Conservation (phyloP, 2,797 vertebrate genomes). For the Sebastolobus alascanus region DNA sequence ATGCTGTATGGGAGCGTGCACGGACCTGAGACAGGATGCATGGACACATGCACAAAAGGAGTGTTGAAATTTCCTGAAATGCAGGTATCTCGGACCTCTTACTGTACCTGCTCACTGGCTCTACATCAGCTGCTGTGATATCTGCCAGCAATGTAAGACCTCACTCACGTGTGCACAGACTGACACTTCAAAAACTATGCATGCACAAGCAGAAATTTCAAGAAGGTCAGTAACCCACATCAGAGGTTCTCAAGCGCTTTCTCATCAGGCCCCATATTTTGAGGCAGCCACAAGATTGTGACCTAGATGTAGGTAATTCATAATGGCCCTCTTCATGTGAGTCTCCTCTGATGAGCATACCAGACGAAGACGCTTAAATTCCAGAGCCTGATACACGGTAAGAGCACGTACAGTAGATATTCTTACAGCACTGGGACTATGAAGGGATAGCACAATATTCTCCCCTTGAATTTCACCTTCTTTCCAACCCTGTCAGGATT, state of each 20-base stretch:
- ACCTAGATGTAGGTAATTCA: slow-evolving; percentile 27
- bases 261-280: slow-evolving; percentile 6
- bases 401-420: not conserved
- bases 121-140: too few species aligned
- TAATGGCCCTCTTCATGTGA: not conserved
- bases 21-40: slow-evolving; percentile 15
- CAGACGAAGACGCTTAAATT: not conserved
- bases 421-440: not conserved
- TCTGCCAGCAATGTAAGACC: not conserved
- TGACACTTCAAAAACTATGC: not conserved
- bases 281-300: slow-evolving; percentile 7
- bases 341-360: not conserved
- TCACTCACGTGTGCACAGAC: not conserved
- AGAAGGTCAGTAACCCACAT: slow-evolving; percentile 36
- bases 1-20: slow-evolving; percentile 31
- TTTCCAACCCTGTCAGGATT: slow-evolving; percentile 20
- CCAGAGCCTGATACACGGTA: not conserved
- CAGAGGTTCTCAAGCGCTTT: slow-evolving; percentile 6
- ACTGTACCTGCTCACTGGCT: not conserved
- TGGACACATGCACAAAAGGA: not conserved
- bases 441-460: not conserved
- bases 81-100: not conserved
- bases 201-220: slow-evolving; percentile 10
- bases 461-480: not conserved
- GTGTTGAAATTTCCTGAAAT: not conserved